Evolutionary conservation across 2,888 invertebrate species (phyloP), one percentile per base, ranked within the genome.

Genomic region (Athetis lepigone): DNA sequence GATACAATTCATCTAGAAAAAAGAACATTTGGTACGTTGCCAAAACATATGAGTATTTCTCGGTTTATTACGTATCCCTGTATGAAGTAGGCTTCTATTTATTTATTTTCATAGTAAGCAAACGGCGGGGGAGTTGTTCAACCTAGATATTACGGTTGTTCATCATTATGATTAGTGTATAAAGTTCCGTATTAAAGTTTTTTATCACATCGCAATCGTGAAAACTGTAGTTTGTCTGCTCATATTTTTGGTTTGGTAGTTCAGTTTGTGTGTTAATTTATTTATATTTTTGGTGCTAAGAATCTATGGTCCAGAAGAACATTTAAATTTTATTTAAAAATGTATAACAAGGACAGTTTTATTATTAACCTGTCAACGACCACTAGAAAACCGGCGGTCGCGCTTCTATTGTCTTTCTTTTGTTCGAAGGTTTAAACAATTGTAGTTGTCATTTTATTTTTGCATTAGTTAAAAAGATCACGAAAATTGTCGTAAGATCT

Each of bases 11-110:
- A 68, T 60, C 43, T 50, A 39, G 47, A 57, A 66, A 65, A 62
- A 73, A 69, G 19, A 25, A 25, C 19, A 49, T 64, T 62, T 77
- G 79, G 79, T 46, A 36, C n/a, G 51, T 37, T 68, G 79, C 77
- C 77, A 76, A 63, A 40, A 65, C 45, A 58, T 59, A 65, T 51
- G 33, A 60, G 66, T 60, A 57, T 77, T 63, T 67, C 40, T 63
- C 45, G 51, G 57, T 58, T 65, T 71, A 49, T 62, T 60, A 46
- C 60, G 4, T 54, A 50, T 25, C 45, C 23, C 27, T 39, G 18
- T 66, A 54, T 56, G 36, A 64, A 33, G 8, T 4, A 57, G 37
- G 33, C 13, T 19, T 49, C 51, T 62, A 40, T 67, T 58, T 69
- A 62, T 75, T 47, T 62, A 61, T 49, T 64, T 68, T 33, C 33